These are phyloP conservation scores for Macaria liturata DNA, from an alignment of 2,888 invertebrate genomes.

Conservation along the genomic window DNA sequence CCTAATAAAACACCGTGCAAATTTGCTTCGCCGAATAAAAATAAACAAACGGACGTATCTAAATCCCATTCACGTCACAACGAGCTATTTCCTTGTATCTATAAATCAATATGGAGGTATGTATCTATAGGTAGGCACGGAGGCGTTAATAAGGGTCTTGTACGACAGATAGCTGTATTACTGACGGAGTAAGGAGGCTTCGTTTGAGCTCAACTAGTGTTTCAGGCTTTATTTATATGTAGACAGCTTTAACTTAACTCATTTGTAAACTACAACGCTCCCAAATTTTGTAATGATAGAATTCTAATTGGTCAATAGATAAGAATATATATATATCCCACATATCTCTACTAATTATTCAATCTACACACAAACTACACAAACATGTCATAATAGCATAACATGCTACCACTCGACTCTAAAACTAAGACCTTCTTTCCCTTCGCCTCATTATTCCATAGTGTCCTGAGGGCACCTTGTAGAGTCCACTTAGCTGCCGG, in stretches of 20 bases:
- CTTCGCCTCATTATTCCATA: no score
- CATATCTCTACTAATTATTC: no score
- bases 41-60: slow-evolving; percentile 19
- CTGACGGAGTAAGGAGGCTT: slow-evolving; percentile 8
- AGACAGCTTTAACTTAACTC: no score
- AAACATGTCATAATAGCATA: no score
- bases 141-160: slow-evolving; percentile 55
- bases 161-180: slow-evolving; percentile 4
- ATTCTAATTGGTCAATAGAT: no score
- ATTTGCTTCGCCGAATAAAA: slow-evolving; percentile 20
- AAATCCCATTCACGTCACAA: slow-evolving; percentile 21
- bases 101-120: slow-evolving; percentile 30
- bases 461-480: background rate
- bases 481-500: slow-evolving; percentile 29
- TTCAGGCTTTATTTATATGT: no score
- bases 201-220: background rate
- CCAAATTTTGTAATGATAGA: no score
- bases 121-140: slow-evolving; percentile 32
- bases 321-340: no score
- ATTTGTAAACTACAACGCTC: no score
- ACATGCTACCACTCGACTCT: no score
- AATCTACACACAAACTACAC: no score
- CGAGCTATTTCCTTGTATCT: slow-evolving; percentile 35
- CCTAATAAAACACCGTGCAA: background rate
- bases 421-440: no score